Percentiles rank a stretch among this genome's conserved stretches.
phyloP scores from a whole-genome alignment of 2,113 vertebrate genomes.

The Panthera leo region DNA sequence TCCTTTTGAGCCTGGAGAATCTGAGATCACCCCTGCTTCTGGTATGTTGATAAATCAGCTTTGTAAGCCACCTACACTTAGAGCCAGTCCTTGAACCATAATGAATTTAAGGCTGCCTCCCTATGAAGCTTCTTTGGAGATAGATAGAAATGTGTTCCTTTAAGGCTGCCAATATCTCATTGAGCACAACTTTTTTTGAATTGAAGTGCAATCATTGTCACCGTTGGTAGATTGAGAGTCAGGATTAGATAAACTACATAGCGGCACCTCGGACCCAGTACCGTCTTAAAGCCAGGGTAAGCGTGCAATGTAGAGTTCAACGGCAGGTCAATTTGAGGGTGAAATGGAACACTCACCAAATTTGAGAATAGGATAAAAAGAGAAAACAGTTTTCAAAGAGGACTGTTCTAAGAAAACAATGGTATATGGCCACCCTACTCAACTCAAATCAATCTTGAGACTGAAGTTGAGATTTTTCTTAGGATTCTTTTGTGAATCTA shows the following conservation, averaged over 20 bases:
- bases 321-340: background rate
- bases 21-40: background rate
- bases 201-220: background rate
- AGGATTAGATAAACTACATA: background rate
- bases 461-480: background rate
- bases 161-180: background rate
- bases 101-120: background rate
- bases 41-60: background rate
- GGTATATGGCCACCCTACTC: too few species aligned
- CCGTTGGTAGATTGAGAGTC: background rate
- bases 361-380: background rate
- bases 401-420: background rate
- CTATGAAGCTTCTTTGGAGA: background rate
- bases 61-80: background rate
- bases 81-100: background rate
- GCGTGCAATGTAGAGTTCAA: background rate
- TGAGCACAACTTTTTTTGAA: slow-evolving; percentile 36
- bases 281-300: background rate
- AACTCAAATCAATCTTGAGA: background rate
- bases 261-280: background rate
- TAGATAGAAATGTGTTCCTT: background rate
- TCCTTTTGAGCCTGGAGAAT: background rate
- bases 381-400: background rate
- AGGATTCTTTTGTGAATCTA: background rate
- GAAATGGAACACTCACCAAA: background rate